Evolutionary conservation across 2,888 invertebrate genomes (phyloP).

Genomic region (Catonia carolina): DNA sequence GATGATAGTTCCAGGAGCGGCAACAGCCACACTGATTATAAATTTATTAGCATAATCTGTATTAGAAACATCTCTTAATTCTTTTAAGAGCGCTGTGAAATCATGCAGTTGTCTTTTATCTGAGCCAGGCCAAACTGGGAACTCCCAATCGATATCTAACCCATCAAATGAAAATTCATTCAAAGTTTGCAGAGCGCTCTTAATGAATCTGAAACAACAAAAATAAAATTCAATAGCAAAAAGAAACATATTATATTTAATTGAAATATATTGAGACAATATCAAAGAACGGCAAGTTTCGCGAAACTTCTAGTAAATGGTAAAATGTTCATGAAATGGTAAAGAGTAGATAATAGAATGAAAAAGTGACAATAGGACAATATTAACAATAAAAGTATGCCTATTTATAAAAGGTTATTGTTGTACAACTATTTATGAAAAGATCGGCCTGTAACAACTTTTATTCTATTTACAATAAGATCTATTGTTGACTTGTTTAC

Average conservation of each 20-base stretch:
- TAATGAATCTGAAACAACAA: conserved; percentile 46
- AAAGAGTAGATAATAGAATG: too few relatives aligned
- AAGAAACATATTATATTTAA: too few relatives aligned
- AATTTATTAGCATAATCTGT: conserved; percentile 1
- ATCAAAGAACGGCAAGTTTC: too few relatives aligned
- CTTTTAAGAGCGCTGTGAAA: conserved; percentile 65
- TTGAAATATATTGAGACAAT: background rate
- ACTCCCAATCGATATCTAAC: conserved; percentile 81
- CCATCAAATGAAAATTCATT: conserved; percentile 56
- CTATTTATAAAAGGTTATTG: too few relatives aligned
- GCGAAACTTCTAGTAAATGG: too few relatives aligned
- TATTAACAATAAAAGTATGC: too few relatives aligned
- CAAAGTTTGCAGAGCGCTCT: conserved; percentile 47
- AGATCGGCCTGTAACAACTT: too few relatives aligned
- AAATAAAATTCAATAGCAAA: background rate
- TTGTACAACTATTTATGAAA: too few relatives aligned
- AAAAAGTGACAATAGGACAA: too few relatives aligned
- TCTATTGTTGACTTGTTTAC: too few relatives aligned
- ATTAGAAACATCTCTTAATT: conserved; percentile 50
- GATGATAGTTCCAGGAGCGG: conserved; percentile 68
- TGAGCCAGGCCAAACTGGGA: conserved; percentile 55
- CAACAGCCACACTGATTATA: conserved; percentile 56
- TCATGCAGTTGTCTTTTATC: conserved; percentile 57
- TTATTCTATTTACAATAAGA: too few relatives aligned
- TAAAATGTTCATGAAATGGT: too few relatives aligned